Base-by-base conservation (phyloP, 2,113 vertebrate genomes). In the Ariopsis seemanni region DNA sequence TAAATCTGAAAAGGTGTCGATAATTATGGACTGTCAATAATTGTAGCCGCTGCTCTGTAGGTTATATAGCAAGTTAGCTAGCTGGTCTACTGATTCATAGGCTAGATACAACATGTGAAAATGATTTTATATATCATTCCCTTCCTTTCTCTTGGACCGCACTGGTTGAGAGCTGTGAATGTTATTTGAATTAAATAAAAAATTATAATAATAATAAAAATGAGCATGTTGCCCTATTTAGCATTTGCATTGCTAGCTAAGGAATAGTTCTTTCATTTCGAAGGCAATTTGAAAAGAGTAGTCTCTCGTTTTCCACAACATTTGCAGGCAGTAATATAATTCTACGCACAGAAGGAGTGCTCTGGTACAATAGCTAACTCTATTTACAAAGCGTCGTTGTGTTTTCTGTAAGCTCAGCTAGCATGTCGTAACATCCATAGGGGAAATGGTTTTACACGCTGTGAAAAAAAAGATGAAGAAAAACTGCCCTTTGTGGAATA, bases 371-470 rank as follows among this genome's bases (percentile, higher is more conserved):
- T 17, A 60, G n/a, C 55, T 10, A 42, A 82, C 58, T 82, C 48
- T 22, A 48, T 62, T 82, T 82, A 82, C 57, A 62, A 62, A 82
- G 57, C 30, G 1, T 30, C 62, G 34, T 20, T 12, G 30, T 48
- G 58, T 82, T 82, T 82, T 62, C 30, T 60, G 79, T 22, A 81
- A 81, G 79, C 79, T 42, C 50, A 22, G 27, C 30, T 81, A 62
- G 55, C 79, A 81, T 81, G 79, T 22, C 55, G 27, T 60, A 81
- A 62, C 79, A 81, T 82, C 79, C 57, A 20, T 62, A 25, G 79
- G 12, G 15, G 77, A 78, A 79, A 79, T 55, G 53, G 17, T 12
- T 82, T 82, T 82, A 62, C 20, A 14, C n/a, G 30, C 27, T 60
- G 53, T 5, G 30, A 2, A 25, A 27, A 30, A 50, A 75, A 22